Evolutionary conservation across 2,888 invertebrate species (phyloP).

Genomic region (Amphipyra berbera): DNA sequence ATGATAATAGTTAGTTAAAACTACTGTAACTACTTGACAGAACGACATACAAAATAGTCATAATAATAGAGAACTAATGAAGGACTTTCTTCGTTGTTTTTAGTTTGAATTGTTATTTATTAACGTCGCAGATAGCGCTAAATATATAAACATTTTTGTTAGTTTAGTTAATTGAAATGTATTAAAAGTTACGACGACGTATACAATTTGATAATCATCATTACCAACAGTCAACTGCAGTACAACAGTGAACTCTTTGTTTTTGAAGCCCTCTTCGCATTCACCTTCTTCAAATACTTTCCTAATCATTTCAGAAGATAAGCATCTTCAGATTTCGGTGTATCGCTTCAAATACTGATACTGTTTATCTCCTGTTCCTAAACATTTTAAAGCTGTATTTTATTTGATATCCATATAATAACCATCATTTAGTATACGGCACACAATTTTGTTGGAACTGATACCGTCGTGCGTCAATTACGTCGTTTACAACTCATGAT

Average conservation of each 20-base stretch:
- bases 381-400: slow-evolving; percentile 39
- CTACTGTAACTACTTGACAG: slow-evolving; percentile 16
- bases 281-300: background rate
- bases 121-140: too few species aligned
- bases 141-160: too few species aligned
- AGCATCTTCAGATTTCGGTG: too few species aligned
- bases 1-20: slow-evolving; percentile 46
- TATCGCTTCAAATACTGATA: slow-evolving; percentile 24
- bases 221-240: too few species aligned
- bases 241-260: too few species aligned
- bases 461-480: slow-evolving; percentile 52
- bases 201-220: too few species aligned
- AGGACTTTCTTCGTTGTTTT: slow-evolving; percentile 1
- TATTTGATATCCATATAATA: slow-evolving; percentile 50
- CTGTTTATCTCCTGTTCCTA: slow-evolving; percentile 26
- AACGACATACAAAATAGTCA: slow-evolving; percentile 27
- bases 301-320: background rate
- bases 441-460: slow-evolving; percentile 55
- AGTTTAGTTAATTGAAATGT: too few species aligned
- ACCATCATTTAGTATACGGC: slow-evolving; percentile 52
- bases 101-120: slow-evolving; percentile 12
- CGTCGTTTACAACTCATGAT: slow-evolving; percentile 60
- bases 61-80: slow-evolving; percentile 20
- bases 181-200: too few species aligned
- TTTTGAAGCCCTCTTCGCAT: too few species aligned